Base-by-base conservation (phyloP, 2,888 invertebrate genomes). In the Yponomeuta sedellus region DNA sequence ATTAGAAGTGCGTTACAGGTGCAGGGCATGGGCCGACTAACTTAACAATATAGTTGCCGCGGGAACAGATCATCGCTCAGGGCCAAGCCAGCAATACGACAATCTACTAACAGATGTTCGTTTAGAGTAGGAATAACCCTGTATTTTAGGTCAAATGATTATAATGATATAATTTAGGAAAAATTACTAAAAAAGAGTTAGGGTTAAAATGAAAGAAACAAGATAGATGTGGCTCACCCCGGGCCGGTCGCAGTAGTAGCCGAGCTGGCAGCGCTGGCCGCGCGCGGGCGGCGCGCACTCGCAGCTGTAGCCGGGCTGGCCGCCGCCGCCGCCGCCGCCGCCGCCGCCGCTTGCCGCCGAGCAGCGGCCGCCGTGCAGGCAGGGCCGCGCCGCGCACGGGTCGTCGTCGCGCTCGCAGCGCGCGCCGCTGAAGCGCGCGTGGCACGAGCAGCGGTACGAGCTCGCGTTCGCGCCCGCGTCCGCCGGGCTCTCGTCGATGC, bases 321-420 rank as follows among this genome's bases (percentile, higher is more conserved):
- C 78, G n/a, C n/a, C 93, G 85, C 98, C 98, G 16, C 92, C 88
- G 87, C 93, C 97, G 61, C 67, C 71, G 67, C 87, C 78, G n/a
- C n/a, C n/a, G n/a, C n/a, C n/a, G n/a, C n/a, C n/a, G 0, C 88
- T 80, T 1, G 88, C 78, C 71, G 91, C 92, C 66, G 91, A 82
- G 83, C 96, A 96, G 73, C 93, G 92, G n/a, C 96, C 97, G 39
- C 96, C 96, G 79, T 95, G 95, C 39, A 97, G 92, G 81, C 97
- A 97, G 0, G 97, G 97, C 56, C 94, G 93, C n/a, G 96, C 95
- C 0, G 95, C 95, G 83, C 98, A 98, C 11, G 97, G 97, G 84
- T 96, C 96, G 28, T 94, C 92, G 84, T 98, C 98, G 61, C 12
- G n/a, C 34, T 62, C 44, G 52, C 61, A 66, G 28, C 22, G 66